Evolutionary conservation across 2,888 invertebrate species (phyloP), one percentile per base, ranked within the genome.

Genomic region (Hirtodrosophila duncani): DNA sequence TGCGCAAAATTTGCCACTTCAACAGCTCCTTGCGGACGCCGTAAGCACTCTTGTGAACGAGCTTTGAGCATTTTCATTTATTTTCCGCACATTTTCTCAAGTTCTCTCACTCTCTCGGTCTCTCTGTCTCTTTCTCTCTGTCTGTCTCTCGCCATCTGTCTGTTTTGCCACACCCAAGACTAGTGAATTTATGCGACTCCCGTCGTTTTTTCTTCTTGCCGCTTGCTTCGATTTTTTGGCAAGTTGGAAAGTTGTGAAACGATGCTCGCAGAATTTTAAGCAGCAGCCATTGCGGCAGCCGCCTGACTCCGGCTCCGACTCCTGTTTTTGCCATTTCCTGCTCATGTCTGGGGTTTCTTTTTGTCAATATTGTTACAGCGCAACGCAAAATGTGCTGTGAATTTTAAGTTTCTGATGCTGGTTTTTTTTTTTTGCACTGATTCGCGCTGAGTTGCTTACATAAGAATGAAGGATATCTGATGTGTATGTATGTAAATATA

Each of bases 1-100:
- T 84, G 82, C 80, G 83, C 84, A 85, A n/a, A 84, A 84, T 84
- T 84, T 85, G 85, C 84, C 85, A 84, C 84, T 84, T 84, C 84
- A 85, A 84, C 84, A 84, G 84, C 84, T 84, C 83, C 83, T 84
- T 84, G 84, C 74, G 84, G 82, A 84, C 69, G 84, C 84, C 85
- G 84, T 85, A 82, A 84, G 84, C 84, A 78, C 84, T 81, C 72
- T 79, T 84, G 81, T 83, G 84, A 85, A 84, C 81, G 85, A 84
- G 84, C 83, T 83, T 71, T 83, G 83, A 83, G 83, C 78, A 82
- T 83, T 85, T 85, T 82, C 85, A 85, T 85, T 84, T 84, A 82
- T 84, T 81, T 81, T 81, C 75, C 75, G 69, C 72, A 70, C 79
- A 74, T 83, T 83, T 78, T 65, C 67, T 49, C 43, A 56, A 51